A percentile compares a stretch with the other conserved stretches of the same genome.
These are phyloP conservation scores for Heliconius eleuchia DNA, from an alignment of 1,140 invertebrate genomes.

Conservation along the genomic window DNA sequence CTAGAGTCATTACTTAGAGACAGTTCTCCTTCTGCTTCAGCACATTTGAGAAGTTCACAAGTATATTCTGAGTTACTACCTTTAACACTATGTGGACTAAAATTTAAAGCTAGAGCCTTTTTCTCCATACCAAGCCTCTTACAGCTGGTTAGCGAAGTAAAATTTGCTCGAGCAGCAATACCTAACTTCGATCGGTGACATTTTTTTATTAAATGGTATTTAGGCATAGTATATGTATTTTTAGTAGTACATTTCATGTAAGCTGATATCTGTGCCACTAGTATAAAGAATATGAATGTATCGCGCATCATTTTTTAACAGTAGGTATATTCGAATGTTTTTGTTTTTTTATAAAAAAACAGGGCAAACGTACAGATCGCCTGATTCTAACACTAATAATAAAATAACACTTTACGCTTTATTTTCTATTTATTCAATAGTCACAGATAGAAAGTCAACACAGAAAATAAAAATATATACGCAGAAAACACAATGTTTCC, in stretches of 20 bases:
- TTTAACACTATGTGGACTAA: slow-evolving; percentile 62
- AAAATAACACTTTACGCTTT: background rate
- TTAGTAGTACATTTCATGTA: slow-evolving; percentile 47
- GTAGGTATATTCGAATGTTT: too few relatives aligned
- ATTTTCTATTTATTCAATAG: background rate
- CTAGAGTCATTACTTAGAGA: slow-evolving; percentile 78
- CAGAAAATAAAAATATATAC: slow-evolving; percentile 1
- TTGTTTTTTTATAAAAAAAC: too few relatives aligned
- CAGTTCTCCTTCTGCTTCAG: slow-evolving; percentile 80
- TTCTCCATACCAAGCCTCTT: slow-evolving; percentile 81
- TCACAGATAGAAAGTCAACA: background rate
- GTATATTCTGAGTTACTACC: slow-evolving; percentile 57
- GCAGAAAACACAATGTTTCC: background rate
- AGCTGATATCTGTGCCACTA: slow-evolving; percentile 9
- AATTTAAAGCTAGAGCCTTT: slow-evolving; percentile 85
- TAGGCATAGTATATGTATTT: slow-evolving; percentile 40
- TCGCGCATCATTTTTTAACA: background rate
- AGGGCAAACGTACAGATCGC: too few relatives aligned
- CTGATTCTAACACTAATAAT: too few relatives aligned
- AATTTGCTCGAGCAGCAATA: slow-evolving; percentile 58
- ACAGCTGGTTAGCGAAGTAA: slow-evolving; percentile 77
- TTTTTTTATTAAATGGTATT: slow-evolving; percentile 69
- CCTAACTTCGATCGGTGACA: slow-evolving; percentile 64
- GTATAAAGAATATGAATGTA: background rate
- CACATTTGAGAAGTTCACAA: slow-evolving; percentile 83